These are phyloP conservation scores for Cataglyphis altisquamis DNA, from an alignment of 2,888 invertebrate species.

Conservation along the genomic window DNA sequence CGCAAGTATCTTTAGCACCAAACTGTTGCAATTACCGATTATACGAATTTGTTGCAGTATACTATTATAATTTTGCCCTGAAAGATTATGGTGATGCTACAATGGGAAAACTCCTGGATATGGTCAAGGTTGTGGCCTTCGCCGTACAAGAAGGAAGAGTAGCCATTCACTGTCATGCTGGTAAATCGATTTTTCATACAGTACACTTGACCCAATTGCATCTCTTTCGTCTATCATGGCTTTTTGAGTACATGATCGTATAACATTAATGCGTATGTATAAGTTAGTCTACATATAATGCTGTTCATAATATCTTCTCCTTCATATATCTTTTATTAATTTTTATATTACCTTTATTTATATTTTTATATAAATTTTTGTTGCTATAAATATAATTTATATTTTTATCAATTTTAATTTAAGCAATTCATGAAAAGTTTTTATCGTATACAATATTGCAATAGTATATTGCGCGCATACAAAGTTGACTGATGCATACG, in stretches of 20 bases:
- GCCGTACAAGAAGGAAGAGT: constrained; percentile 93
- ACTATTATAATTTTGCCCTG: constrained; percentile 96
- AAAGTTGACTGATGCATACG: constrained; percentile 8
- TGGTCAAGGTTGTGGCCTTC: constrained; percentile 96
- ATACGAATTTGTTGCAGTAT: constrained; percentile 88
- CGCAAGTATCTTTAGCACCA: neutral
- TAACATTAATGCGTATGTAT: neutral
- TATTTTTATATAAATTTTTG: neutral
- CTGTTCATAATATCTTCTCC: neutral
- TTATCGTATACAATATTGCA: constrained; percentile 32
- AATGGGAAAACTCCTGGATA: constrained; percentile 92
- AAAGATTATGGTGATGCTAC: constrained; percentile 94
- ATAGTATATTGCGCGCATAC: constrained; percentile 65
- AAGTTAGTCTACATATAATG: neutral
- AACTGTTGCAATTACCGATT: constrained; percentile 57
- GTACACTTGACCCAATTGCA: constrained; percentile 46
- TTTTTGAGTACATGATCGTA: constrained; percentile 9
- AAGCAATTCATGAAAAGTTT: constrained; percentile 58
- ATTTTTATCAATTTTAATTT: constrained; percentile 61
- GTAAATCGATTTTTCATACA: constrained; percentile 85
- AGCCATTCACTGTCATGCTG: constrained; percentile 96
- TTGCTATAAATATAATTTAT: neutral
- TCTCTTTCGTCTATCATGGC: constrained; percentile 10
- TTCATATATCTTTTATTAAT: neutral
- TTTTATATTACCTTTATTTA: neutral